Conservation (phyloP, 2,888 invertebrate species). For the Nezara viridula region DNA sequence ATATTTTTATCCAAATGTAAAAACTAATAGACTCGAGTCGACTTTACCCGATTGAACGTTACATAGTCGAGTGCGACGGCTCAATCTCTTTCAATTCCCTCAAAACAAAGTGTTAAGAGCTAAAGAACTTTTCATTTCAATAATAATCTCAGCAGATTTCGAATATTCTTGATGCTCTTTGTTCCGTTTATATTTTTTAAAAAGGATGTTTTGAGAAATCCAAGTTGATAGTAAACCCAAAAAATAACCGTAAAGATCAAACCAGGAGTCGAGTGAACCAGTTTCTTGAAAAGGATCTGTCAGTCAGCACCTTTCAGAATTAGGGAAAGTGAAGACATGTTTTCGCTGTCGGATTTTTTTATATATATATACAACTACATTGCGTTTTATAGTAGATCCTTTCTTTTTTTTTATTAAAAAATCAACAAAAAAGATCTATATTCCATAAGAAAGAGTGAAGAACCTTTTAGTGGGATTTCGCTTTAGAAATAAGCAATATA, state of each 20-base stretch:
- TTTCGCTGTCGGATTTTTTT: background rate
- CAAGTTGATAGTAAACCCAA: background rate
- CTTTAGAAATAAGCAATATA: background rate
- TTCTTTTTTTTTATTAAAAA: background rate
- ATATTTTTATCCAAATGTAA: too few relatives aligned
- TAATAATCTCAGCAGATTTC: too few relatives aligned
- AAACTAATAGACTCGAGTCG: too few relatives aligned
- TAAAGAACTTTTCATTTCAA: too few relatives aligned
- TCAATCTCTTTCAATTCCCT: too few relatives aligned
- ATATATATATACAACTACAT: background rate
- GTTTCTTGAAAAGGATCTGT: conserved; percentile 17
- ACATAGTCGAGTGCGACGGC: too few relatives aligned
- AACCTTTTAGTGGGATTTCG: background rate
- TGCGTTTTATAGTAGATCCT: background rate
- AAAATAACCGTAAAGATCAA: background rate
- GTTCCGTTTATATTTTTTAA: too few relatives aligned
- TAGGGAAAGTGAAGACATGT: conserved; percentile 6
- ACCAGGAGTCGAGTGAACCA: background rate
- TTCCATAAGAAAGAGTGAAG: background rate
- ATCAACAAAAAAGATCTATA: background rate
- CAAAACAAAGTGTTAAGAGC: too few relatives aligned
- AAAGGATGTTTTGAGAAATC: background rate
- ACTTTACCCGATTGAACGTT: too few relatives aligned
- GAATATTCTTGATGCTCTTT: too few relatives aligned
- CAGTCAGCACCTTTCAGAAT: background rate